Percentiles rank a stretch among this genome's conserved stretches.
Conservation (phyloP, 2,797 vertebrate genomes). For the Scleropages formosus region DNA sequence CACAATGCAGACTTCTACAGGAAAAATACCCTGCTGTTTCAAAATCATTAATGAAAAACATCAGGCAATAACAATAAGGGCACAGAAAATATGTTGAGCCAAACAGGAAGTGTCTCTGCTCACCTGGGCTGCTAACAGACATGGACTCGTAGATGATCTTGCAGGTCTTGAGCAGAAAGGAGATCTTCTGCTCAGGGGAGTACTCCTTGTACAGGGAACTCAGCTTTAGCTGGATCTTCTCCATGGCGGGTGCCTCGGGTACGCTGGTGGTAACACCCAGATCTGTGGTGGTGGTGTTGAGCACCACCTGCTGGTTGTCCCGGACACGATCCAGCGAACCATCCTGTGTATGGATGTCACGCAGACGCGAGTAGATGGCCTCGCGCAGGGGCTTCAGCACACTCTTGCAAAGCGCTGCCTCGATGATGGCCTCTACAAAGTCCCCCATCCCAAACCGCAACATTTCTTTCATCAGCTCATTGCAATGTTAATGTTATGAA, state of each 20-base stretch:
- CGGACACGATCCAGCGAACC: constrained; percentile 77
- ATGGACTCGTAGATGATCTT: constrained; percentile 97
- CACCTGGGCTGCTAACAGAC: constrained; percentile 86
- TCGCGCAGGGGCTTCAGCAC: constrained; percentile 90
- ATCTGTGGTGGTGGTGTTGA: constrained; percentile 88
- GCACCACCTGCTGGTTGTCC: constrained; percentile 81
- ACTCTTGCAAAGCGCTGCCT: constrained; percentile 88
- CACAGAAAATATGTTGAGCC: no score
- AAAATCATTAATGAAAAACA: no score
- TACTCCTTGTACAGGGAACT: constrained; percentile 83
- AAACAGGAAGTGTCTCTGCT: not conserved
- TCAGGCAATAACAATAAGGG: no score
- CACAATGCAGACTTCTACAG: no score
- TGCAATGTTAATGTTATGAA: no score
- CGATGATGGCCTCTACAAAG: constrained; percentile 80
- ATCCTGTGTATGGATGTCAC: constrained; percentile 75
- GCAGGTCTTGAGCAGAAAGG: constrained; percentile 89
- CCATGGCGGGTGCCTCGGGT: constrained; percentile 81
- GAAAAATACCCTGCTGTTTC: no score
- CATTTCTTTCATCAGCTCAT: no score
- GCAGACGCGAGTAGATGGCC: constrained; percentile 77
- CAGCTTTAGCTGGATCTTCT: constrained; percentile 90
- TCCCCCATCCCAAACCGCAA: no score
- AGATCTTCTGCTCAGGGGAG: constrained; percentile 92
- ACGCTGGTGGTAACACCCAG: constrained; percentile 88